Evolutionary conservation across 2,888 invertebrate species (phyloP).

Genomic region (Anthoptus insignis): DNA sequence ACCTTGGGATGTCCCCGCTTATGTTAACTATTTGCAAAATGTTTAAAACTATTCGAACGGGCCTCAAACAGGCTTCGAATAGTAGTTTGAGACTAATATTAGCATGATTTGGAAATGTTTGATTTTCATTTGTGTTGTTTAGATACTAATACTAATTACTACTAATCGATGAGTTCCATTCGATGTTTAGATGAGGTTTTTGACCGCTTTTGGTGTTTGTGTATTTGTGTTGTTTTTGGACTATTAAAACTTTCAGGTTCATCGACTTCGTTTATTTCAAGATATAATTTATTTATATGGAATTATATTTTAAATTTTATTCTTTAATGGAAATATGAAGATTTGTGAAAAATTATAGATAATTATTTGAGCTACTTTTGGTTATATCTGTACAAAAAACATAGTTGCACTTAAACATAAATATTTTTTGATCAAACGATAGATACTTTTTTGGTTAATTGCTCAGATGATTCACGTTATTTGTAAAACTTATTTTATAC

Average conservation of each 20-base stretch:
- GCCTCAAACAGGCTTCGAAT: slow-evolving; percentile 21
- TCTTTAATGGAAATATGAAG: too few relatives aligned
- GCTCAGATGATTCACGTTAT: too few relatives aligned
- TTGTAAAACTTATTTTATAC: too few relatives aligned
- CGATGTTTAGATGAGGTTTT: slow-evolving; percentile 19
- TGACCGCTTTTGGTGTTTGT: slow-evolving; percentile 12
- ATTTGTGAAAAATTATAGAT: too few relatives aligned
- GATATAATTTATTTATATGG: too few relatives aligned
- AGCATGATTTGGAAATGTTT: slow-evolving; percentile 37
- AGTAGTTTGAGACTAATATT: slow-evolving; percentile 40
- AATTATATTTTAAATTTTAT: too few relatives aligned
- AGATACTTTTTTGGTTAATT: too few relatives aligned
- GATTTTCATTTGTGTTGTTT: slow-evolving; percentile 50
- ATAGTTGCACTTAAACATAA: too few relatives aligned
- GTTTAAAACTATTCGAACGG: slow-evolving; percentile 17
- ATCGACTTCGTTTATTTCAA: neutral
- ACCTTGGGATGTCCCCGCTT: slow-evolving; percentile 56
- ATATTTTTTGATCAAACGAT: too few relatives aligned
- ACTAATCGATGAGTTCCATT: slow-evolving; percentile 53
- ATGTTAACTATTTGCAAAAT: slow-evolving; percentile 53
- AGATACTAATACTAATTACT: slow-evolving; percentile 57
- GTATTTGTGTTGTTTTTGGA: neutral
- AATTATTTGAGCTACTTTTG: too few relatives aligned
- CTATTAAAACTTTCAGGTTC: neutral
- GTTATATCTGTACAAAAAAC: too few relatives aligned